These are phyloP conservation scores for Diadema setosum DNA, from an alignment of 35 echinoderm and acorn worm species.

Conservation along the genomic window DNA sequence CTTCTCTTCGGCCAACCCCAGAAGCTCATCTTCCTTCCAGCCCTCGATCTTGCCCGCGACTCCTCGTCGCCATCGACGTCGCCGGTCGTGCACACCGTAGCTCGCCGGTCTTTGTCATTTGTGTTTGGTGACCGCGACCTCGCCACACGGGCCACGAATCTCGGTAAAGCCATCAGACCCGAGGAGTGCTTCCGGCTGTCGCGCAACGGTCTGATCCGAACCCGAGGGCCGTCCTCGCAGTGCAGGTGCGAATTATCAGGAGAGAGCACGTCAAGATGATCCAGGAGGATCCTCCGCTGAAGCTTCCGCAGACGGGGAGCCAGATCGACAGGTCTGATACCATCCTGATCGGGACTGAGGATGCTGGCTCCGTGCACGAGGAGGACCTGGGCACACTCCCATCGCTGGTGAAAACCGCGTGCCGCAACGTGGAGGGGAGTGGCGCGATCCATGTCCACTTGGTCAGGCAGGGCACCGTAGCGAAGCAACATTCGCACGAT, in stretches of 20 bases:
- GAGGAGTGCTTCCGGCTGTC: slow-evolving; percentile 47
- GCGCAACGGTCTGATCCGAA: slow-evolving; percentile 14
- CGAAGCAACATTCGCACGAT: slow-evolving; percentile 39
- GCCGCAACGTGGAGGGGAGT: slow-evolving; percentile 48
- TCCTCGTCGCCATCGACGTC: background rate
- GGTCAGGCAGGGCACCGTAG: slow-evolving; percentile 43
- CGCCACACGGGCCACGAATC: slow-evolving; percentile 42
- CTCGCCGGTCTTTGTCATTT: slow-evolving; percentile 25
- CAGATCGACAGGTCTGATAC: slow-evolving; percentile 22
- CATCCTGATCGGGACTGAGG: slow-evolving; percentile 14
- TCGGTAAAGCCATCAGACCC: slow-evolving; percentile 45
- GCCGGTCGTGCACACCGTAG: slow-evolving; percentile 12
- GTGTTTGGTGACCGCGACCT: slow-evolving; percentile 36
- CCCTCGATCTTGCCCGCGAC: background rate
- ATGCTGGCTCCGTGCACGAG: slow-evolving; percentile 38
- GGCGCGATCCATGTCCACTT: slow-evolving; percentile 6
- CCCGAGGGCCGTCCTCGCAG: background rate
- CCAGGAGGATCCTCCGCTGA: slow-evolving; percentile 34
- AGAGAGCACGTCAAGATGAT: slow-evolving; percentile 38
- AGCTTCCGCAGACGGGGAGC: slow-evolving; percentile 32
- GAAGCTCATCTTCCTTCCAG: slow-evolving; percentile 40
- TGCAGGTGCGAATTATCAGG: background rate
- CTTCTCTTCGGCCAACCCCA: slow-evolving; percentile 51
- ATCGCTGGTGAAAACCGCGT: slow-evolving; percentile 25
- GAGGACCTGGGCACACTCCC: slow-evolving; percentile 41